A percentile compares a stretch with the other conserved stretches of the same genome.
Conservation (phyloP, 2,113 vertebrate genomes). For the Herpetotheres cachinnans region DNA sequence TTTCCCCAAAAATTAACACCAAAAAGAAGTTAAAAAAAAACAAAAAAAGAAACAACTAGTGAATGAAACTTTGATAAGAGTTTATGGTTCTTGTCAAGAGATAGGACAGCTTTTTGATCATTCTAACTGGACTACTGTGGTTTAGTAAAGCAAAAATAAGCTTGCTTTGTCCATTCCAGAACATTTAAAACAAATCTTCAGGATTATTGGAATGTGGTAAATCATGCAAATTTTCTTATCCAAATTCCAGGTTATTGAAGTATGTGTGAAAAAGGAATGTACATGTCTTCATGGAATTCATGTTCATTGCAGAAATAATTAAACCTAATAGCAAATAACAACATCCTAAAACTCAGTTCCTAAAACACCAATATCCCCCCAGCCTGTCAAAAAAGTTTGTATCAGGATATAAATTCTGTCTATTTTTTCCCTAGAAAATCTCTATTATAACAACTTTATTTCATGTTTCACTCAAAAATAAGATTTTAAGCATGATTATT, state of each 20-base stretch:
- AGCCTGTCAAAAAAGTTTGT: neutral
- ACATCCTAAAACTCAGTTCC: neutral
- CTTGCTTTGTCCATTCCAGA: neutral
- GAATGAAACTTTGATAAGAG: neutral
- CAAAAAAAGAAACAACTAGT: neutral
- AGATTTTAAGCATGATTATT: neutral
- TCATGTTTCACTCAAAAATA: neutral
- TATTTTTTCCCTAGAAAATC: neutral
- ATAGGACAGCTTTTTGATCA: neutral
- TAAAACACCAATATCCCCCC: neutral
- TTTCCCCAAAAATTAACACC: neutral
- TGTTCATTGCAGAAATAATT: neutral
- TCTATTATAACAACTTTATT: neutral
- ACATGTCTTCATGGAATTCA: neutral
- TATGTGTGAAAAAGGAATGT: neutral
- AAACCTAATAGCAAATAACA: neutral
- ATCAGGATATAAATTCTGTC: neutral
- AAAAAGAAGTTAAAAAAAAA: neutral
- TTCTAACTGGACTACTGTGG: neutral
- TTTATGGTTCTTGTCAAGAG: neutral
- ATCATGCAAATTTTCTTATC: neutral
- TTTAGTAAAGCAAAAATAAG: neutral
- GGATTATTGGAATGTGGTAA: neutral
- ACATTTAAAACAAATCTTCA: neutral
- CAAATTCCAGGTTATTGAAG: neutral